phyloP scores from a whole-genome alignment of 2,888 invertebrate species.

The Apantesis nais region DNA sequence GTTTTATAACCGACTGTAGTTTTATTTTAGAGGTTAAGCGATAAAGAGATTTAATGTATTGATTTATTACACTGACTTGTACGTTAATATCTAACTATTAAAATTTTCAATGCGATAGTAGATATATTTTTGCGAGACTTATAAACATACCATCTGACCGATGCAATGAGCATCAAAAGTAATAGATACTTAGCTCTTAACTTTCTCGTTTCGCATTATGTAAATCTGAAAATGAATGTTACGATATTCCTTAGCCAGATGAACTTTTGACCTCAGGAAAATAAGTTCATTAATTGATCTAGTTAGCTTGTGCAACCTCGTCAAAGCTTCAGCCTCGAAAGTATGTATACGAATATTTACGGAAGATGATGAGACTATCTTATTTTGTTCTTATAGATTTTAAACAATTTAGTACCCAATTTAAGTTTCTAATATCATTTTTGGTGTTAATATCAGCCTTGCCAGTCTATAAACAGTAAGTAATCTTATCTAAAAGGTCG shows the following conservation, averaged over 20 bases:
- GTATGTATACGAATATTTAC: no score
- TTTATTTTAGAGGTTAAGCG: background rate
- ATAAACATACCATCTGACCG: background rate
- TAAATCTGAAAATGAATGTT: no score
- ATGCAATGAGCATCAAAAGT: no score
- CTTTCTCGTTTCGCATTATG: no score
- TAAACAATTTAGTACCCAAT: background rate
- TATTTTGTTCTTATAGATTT: background rate
- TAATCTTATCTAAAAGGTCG: conserved; percentile 42
- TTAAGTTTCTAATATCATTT: background rate
- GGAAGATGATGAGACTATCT: no score
- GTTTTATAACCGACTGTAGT: background rate
- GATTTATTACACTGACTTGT: background rate
- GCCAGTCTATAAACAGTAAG: conserved; percentile 33
- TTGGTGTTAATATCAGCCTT: conserved; percentile 20
- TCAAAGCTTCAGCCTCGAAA: no score
- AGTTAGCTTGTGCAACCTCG: no score
- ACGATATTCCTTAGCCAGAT: no score
- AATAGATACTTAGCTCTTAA: no score
- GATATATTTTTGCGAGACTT: background rate
- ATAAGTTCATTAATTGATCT: no score
- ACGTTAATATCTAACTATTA: background rate
- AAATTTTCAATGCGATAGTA: background rate
- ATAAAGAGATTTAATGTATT: background rate
- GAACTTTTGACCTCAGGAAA: no score